phyloP scores from a whole-genome alignment of 2,797 vertebrate genomes.

The Channallabes apus region DNA sequence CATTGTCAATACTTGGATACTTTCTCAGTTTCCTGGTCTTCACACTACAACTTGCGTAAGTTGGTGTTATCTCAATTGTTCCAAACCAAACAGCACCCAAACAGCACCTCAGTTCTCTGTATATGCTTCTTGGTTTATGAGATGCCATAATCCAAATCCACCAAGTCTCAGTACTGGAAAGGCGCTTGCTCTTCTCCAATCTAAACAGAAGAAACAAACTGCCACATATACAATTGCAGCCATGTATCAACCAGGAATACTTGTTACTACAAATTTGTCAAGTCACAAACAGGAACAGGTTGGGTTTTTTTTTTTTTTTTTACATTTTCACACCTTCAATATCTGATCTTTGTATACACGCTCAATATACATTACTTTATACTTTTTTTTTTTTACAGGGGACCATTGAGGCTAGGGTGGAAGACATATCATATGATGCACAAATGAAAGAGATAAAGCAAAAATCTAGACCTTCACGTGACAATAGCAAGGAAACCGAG shows the following conservation, averaged over 20 bases:
- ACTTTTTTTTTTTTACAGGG: constrained; percentile 73
- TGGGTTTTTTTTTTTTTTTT: constrained; percentile 55
- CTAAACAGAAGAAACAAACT: constrained; percentile 85
- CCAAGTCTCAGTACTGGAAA: constrained; percentile 87
- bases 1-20: constrained; percentile 78
- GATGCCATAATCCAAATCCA: constrained; percentile 92
- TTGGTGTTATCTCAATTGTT: constrained; percentile 99
- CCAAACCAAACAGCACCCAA: constrained; percentile 89
- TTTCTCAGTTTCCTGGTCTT: constrained; percentile 93
- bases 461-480: constrained; percentile 90
- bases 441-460: constrained; percentile 84
- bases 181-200: constrained; percentile 88
- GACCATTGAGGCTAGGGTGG: constrained; percentile 89
- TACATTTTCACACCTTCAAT: background rate
- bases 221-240: constrained; percentile 90
- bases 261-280: constrained; percentile 92
- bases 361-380: background rate
- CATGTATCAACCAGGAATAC: constrained; percentile 89
- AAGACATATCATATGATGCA: constrained; percentile 80
- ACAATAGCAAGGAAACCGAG: constrained; percentile 92
- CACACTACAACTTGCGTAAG: constrained; percentile 95
- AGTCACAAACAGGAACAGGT: constrained; percentile 90
- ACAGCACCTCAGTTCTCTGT: constrained; percentile 84
- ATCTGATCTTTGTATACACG: background rate
- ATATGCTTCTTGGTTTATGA: constrained; percentile 93